Evolutionary conservation across 37 sponge, comb jelly and placozoan genomes (phyloP).

Genomic region (Lycopodina hypogea): DNA sequence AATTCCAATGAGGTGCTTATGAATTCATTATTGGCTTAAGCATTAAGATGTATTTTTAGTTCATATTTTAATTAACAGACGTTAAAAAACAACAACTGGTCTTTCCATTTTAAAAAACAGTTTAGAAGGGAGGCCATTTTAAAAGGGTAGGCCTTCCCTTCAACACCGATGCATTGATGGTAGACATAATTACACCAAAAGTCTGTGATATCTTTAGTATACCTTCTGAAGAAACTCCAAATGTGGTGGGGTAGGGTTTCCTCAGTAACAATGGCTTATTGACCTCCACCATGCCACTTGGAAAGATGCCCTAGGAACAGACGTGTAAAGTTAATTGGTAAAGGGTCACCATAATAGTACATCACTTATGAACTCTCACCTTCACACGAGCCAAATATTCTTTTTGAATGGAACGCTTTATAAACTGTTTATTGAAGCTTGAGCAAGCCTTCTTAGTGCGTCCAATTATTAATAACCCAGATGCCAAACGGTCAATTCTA

Average conservation of each 20-base stretch:
- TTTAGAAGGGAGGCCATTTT: no score
- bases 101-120: no score
- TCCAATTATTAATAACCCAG: slow-evolving; percentile 41
- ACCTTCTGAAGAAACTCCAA: slow-evolving; percentile 15
- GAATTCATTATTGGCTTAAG: no score
- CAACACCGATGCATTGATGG: no score
- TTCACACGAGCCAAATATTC: slow-evolving; percentile 60
- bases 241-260: slow-evolving; percentile 4
- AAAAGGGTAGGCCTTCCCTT: no score
- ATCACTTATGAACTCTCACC: neutral
- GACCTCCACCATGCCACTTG: slow-evolving; percentile 30
- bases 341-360: neutral
- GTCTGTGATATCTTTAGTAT: neutral
- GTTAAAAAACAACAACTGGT: no score
- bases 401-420: slow-evolving; percentile 18
- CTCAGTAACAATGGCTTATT: slow-evolving; percentile 15
- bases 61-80: no score
- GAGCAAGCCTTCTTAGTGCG: slow-evolving; percentile 5
- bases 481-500: slow-evolving; percentile 55
- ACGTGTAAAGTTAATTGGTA: neutral
- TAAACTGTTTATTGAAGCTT: neutral
- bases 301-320: slow-evolving; percentile 53
- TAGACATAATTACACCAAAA: no score
- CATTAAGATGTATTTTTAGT: no score
- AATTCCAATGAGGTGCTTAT: no score